These are phyloP conservation scores for Physocephala rufipes DNA, from an alignment of 2,888 invertebrate species.

Conservation along the genomic window DNA sequence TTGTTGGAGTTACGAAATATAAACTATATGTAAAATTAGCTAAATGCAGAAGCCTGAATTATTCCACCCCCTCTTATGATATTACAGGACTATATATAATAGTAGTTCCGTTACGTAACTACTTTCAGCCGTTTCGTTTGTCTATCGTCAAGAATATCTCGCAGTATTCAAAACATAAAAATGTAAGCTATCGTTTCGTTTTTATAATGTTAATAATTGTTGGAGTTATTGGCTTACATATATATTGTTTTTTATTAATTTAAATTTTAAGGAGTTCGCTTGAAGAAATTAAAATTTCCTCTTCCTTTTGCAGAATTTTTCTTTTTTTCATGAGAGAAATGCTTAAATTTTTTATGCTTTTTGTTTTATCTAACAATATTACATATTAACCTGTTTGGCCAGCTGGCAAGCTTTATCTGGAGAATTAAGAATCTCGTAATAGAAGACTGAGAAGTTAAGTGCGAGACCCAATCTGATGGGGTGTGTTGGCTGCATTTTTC, in stretches of 20 bases:
- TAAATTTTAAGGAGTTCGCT: too few relatives aligned
- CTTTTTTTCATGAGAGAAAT: slow-evolving; percentile 33
- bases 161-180: too few relatives aligned
- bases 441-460: slow-evolving; percentile 98
- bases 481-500: slow-evolving; percentile 97
- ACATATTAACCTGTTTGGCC: slow-evolving; percentile 82
- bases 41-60: too few relatives aligned
- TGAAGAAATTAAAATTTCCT: too few relatives aligned
- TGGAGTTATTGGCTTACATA: neutral
- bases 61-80: too few relatives aligned
- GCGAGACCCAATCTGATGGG: slow-evolving; percentile 98
- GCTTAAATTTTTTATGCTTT: slow-evolving; percentile 44
- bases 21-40: too few relatives aligned
- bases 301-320: neutral
- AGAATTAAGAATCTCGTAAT: slow-evolving; percentile 97
- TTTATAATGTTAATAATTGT: neutral
- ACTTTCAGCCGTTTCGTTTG: too few relatives aligned
- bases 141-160: too few relatives aligned
- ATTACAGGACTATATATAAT: too few relatives aligned
- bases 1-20: too few relatives aligned
- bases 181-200: neutral
- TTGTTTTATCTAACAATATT: slow-evolving; percentile 21
- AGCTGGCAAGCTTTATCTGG: slow-evolving; percentile 94
- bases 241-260: neutral
- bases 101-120: too few relatives aligned